Evolutionary conservation across 2,888 invertebrate species (phyloP).

Genomic region (Drosophila neonasuta): DNA sequence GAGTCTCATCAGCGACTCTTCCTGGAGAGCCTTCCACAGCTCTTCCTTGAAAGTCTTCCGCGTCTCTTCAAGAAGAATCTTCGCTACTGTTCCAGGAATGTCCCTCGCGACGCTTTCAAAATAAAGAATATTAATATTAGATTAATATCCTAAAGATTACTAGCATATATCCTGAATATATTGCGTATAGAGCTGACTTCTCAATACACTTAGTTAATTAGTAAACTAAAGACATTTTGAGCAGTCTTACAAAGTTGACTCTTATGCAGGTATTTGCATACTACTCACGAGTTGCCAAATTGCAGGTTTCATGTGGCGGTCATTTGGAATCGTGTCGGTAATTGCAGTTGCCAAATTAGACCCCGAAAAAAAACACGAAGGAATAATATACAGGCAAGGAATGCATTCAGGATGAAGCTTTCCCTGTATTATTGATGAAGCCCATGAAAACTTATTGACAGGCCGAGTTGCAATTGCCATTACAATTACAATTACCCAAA

Average conservation of each 20-base stretch:
- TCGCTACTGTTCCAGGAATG: too few relatives aligned
- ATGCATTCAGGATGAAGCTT: conserved; percentile 40
- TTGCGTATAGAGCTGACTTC: not conserved
- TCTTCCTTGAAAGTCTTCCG: too few relatives aligned
- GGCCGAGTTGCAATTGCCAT: conserved; percentile 60
- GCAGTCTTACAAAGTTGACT: conserved; percentile 12
- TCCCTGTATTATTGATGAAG: conserved; percentile 53
- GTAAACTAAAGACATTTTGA: conserved; percentile 5
- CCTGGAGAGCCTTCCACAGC: too few relatives aligned
- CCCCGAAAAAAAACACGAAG: conserved; percentile 23
- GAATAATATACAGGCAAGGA: conserved; percentile 33
- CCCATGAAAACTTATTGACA: conserved; percentile 74
- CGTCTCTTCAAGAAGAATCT: too few relatives aligned
- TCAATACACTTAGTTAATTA: conserved; percentile 11
- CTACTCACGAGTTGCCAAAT: conserved; percentile 59
- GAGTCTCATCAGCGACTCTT: too few relatives aligned
- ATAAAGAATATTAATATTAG: too few relatives aligned
- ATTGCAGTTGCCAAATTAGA: conserved; percentile 54
- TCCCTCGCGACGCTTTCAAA: too few relatives aligned
- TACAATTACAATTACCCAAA: conserved; percentile 65
- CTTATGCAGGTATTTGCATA: conserved; percentile 52
- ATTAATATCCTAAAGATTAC: too few relatives aligned
- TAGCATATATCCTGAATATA: not conserved
- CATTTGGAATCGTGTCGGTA: conserved; percentile 69
- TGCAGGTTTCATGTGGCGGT: conserved; percentile 40